Evolutionary conservation across 2,113 vertebrate genomes (phyloP), one percentile per base, ranked within the genome.

Genomic region (Atractosteus spatula): DNA sequence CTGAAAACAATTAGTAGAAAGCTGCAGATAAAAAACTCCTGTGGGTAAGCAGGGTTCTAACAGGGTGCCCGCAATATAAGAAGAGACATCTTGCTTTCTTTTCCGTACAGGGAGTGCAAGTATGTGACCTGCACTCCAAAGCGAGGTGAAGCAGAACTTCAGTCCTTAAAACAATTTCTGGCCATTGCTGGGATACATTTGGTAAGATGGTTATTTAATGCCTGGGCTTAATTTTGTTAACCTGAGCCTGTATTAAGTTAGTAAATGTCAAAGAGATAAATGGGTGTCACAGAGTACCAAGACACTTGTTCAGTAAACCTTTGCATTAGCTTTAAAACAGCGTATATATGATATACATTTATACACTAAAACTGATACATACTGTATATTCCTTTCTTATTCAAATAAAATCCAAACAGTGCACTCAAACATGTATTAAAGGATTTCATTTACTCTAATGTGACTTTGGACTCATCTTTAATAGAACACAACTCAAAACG

Each of bases 191-290:
- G 71, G 54, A 43, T 73, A 73, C 74, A 77, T 80, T 78, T 71
- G 84, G 82, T 69, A 81, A 68, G 82, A 80, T 87, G 88, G 88
- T 93, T 93, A 91, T 92, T 90, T 90, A 89, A 92, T 93, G 90
- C 83, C 83, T 83, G 86, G 86, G 87, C 88, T 90, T 92, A 87
- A 92, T 92, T 92, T 85, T 84, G 86, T 90, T 91, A 91, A 90
- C 80, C 86, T 91, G 88, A 81, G 75, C 74, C 87, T 90, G 88
- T 89, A 92, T 92, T 91, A 86, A 89, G 90, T 93, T 92, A 91
- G 88, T 77, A 87, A 87, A 93, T 90, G 90, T 91, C 90, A 92
- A 85, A 90, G 91, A 92, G 91, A 92, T 90, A 91, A 87, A 92
- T 91, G 90, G 88, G 86, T 84, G 86, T 90, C 84, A 85, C 85